Conservation (phyloP, 1,140 invertebrate species). For the Diabrotica undecimpunctata region DNA sequence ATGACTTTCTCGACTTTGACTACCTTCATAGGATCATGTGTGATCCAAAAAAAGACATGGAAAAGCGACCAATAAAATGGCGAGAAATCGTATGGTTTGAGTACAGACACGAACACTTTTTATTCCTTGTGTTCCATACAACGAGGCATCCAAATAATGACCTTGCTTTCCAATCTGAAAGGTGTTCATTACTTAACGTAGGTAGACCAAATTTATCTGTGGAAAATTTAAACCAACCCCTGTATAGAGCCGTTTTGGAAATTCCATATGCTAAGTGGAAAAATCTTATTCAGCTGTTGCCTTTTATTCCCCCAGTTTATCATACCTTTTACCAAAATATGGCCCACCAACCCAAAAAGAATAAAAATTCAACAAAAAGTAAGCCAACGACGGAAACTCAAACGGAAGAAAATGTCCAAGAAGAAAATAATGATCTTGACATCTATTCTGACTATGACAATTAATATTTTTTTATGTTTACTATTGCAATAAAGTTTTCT, state of each 20-base stretch:
- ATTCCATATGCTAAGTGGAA: slow-evolving; percentile 5
- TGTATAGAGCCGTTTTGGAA: background rate
- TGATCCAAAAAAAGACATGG: slow-evolving; percentile 12
- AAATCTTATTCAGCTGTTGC: slow-evolving; percentile 12
- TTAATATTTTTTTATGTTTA: background rate
- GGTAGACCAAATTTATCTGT: slow-evolving; percentile 17
- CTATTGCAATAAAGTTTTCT: slow-evolving; percentile 11
- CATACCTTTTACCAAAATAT: too few species aligned
- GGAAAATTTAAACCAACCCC: slow-evolving; percentile 6
- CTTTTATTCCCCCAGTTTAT: too few species aligned
- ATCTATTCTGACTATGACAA: slow-evolving; percentile 10
- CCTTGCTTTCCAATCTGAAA: too few species aligned
- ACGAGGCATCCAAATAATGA: too few species aligned
- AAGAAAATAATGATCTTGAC: slow-evolving; percentile 5
- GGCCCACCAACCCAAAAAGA: too few species aligned
- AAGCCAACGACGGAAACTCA: too few species aligned
- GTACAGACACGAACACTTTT: slow-evolving; percentile 6
- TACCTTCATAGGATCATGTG: slow-evolving; percentile 5
- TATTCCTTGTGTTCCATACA: too few species aligned
- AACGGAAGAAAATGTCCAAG: slow-evolving; percentile 13
- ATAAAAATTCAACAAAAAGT: too few species aligned
- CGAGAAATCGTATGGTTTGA: slow-evolving; percentile 15
- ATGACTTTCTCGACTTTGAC: background rate
- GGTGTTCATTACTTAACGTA: slow-evolving; percentile 13
- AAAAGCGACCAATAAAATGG: slow-evolving; percentile 8